Conservation (phyloP, 2,113 vertebrate species). For the Chionodraco myersi region DNA sequence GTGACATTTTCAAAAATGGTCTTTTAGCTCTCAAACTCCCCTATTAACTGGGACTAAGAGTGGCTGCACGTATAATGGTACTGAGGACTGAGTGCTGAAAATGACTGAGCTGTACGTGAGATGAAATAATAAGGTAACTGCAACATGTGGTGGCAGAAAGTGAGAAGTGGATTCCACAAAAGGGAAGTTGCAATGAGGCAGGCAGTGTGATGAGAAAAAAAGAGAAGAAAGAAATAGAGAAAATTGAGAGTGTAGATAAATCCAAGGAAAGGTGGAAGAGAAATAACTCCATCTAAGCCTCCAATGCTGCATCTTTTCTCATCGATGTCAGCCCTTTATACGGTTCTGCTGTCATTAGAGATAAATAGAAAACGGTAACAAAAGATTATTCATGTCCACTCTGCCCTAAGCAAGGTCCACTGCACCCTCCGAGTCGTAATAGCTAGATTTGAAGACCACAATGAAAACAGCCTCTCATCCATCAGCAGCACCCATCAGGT, state of each 20-base stretch:
- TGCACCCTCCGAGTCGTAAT: constrained; percentile 38
- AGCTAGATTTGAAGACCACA: constrained; percentile 47
- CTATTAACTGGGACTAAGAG: neutral
- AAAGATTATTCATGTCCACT: constrained; percentile 53
- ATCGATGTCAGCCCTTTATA: constrained; percentile 3
- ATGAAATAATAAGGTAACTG: neutral
- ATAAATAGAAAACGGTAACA: constrained; percentile 11
- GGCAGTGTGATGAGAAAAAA: neutral
- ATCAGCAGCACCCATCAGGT: constrained; percentile 36
- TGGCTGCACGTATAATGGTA: neutral
- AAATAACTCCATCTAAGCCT: neutral
- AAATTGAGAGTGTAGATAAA: constrained; percentile 1
- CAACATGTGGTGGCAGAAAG: constrained; percentile 8
- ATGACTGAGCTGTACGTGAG: neutral
- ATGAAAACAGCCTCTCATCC: constrained; percentile 50
- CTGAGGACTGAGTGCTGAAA: neutral
- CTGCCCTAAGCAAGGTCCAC: constrained; percentile 25
- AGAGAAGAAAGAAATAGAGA: neutral
- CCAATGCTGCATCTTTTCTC: constrained; percentile 14
- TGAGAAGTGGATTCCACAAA: neutral
- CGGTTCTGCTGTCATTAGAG: constrained; percentile 1
- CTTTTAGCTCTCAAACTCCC: neutral
- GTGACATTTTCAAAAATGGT: neutral
- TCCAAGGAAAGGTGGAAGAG: constrained; percentile 9
- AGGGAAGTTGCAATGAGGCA: neutral